Percentiles rank a stretch among this genome's conserved stretches.
Conservation (phyloP, 2,888 invertebrate genomes). For the Dynastes tityus region DNA sequence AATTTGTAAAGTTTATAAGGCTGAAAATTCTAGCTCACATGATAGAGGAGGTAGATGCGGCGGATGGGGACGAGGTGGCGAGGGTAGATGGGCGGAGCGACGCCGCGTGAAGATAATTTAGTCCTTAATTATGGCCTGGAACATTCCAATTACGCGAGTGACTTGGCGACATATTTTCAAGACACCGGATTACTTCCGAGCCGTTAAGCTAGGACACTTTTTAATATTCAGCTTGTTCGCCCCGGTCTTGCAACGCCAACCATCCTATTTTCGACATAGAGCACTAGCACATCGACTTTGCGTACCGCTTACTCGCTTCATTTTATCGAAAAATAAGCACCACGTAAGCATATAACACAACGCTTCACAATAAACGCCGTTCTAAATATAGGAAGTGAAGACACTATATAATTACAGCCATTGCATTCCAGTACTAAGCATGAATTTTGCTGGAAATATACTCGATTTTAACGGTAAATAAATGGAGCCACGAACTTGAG, state of each 20-base stretch:
- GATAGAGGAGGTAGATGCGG: neutral
- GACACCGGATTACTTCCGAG: constrained; percentile 56
- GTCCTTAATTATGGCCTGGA: constrained; percentile 60
- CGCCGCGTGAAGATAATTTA: constrained; percentile 53
- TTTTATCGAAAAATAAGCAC: too few species aligned
- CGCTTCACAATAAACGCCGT: too few species aligned
- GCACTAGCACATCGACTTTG: too few species aligned
- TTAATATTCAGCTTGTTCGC: constrained; percentile 37
- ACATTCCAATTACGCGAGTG: constrained; percentile 62
- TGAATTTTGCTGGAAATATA: too few species aligned
- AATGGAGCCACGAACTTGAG: too few species aligned
- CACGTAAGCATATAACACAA: too few species aligned
- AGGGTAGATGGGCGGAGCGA: constrained; percentile 10
- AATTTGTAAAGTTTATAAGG: constrained; percentile 26
- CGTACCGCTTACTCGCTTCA: too few species aligned
- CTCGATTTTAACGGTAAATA: too few species aligned
- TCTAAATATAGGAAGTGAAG: too few species aligned
- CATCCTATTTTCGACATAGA: too few species aligned
- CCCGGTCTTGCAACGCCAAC: neutral
- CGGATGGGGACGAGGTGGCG: neutral
- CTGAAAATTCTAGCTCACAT: constrained; percentile 14
- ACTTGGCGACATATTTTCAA: constrained; percentile 61
- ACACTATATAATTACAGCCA: too few species aligned
- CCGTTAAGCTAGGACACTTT: constrained; percentile 54
- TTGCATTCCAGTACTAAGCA: too few species aligned